Evolutionary conservation across 1,140 invertebrate genomes (phyloP).

Genomic region (Tetramorium simillimum): DNA sequence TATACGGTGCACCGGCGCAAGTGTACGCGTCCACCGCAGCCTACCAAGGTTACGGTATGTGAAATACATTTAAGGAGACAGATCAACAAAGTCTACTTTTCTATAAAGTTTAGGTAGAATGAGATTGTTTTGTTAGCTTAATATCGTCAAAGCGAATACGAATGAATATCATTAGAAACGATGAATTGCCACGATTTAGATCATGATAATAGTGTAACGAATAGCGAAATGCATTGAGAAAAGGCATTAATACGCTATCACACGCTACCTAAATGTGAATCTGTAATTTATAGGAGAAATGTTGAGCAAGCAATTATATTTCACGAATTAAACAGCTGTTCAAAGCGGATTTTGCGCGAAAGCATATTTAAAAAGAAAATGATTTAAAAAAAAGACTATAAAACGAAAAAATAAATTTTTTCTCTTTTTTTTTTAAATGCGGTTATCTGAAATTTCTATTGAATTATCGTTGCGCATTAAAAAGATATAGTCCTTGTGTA

Average conservation of each 20-base stretch:
- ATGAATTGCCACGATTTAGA: conserved; percentile 56
- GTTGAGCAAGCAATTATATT: conserved; percentile 63
- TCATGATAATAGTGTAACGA: conserved; percentile 65
- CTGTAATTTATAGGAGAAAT: conserved; percentile 63
- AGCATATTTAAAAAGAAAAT: neutral
- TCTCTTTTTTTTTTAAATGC: neutral
- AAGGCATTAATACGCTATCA: conserved; percentile 54
- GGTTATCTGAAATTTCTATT: conserved; percentile 4
- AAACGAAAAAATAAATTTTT: neutral
- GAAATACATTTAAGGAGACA: conserved; percentile 76
- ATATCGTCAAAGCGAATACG: conserved; percentile 64
- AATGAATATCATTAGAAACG: conserved; percentile 68
- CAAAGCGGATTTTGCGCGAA: conserved; percentile 11
- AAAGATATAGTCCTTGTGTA: conserved; percentile 24
- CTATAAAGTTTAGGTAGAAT: conserved; percentile 82
- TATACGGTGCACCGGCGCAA: conserved; percentile 84
- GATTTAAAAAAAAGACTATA: neutral
- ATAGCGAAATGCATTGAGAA: conserved; percentile 49
- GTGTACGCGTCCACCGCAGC: conserved; percentile 87
- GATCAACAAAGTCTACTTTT: conserved; percentile 82
- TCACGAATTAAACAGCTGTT: conserved; percentile 14
- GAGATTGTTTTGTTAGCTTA: conserved; percentile 79
- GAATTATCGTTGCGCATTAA: conserved; percentile 37
- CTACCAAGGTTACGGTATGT: conserved; percentile 91
- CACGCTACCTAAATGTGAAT: conserved; percentile 65